Percentiles rank a stretch among this genome's conserved stretches.
Conservation (phyloP, 1,140 invertebrate species). For the Apolygus lucorum region DNA sequence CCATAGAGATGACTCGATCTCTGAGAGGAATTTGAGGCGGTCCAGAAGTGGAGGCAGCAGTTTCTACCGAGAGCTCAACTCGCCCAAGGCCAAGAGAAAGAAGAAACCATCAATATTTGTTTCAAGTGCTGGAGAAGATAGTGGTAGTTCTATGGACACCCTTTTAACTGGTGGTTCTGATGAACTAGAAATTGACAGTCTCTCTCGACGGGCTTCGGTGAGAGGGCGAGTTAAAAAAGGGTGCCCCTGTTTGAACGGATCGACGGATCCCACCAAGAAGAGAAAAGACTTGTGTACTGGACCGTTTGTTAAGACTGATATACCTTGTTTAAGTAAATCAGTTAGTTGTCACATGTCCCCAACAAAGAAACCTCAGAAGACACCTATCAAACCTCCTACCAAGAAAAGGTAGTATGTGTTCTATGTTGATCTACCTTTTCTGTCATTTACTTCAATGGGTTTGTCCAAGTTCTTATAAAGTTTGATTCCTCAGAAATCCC, state of each 20-base stretch:
- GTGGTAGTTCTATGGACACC: constrained; percentile 24
- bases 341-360: background rate
- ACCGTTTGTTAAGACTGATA: background rate
- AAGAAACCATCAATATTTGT: background rate
- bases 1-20: background rate
- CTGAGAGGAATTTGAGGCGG: background rate
- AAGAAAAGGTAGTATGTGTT: background rate
- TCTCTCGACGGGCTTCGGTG: constrained; percentile 41
- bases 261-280: constrained; percentile 14
- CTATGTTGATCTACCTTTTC: too few relatives aligned
- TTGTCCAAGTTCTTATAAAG: too few relatives aligned
- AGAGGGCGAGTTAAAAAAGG: constrained; percentile 46
- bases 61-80: background rate
- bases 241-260: constrained; percentile 45
- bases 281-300: background rate
- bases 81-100: background rate
- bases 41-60: background rate
- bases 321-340: background rate
- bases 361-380: background rate
- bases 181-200: constrained; percentile 2
- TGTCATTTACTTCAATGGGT: too few relatives aligned
- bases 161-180: background rate
- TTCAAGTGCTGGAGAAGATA: constrained; percentile 22
- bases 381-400: background rate
- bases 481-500: too few relatives aligned